Percentiles rank a stretch among this genome's conserved stretches.
Conservation (phyloP, 2,888 invertebrate species). For the Machimus rusticus region DNA sequence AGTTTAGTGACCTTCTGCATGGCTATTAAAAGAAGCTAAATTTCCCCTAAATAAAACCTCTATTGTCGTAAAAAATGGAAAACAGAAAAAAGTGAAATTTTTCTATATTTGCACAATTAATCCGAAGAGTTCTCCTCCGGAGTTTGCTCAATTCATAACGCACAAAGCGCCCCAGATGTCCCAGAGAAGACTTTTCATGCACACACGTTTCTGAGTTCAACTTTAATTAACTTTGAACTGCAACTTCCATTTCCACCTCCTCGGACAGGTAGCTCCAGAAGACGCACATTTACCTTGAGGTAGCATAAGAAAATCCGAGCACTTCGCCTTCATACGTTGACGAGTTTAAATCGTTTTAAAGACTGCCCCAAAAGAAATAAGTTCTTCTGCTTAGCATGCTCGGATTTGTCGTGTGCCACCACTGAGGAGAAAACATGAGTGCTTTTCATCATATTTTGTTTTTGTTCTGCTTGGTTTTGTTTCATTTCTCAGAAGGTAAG, state of each 20-base stretch:
- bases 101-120: constrained; percentile 31
- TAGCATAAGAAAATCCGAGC: neutral
- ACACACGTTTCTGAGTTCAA: neutral
- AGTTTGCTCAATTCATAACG: constrained; percentile 13
- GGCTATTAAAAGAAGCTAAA: neutral
- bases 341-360: neutral
- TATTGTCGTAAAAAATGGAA: neutral
- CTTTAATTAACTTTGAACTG: constrained; percentile 28
- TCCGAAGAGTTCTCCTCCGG: neutral
- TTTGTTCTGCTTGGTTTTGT: neutral
- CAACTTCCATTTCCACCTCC: constrained; percentile 11
- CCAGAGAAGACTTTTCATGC: neutral
- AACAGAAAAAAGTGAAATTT: constrained; percentile 35
- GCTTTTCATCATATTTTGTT: neutral
- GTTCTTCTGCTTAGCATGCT: neutral
- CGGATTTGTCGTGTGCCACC: neutral
- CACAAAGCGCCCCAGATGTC: neutral
- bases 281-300: constrained; percentile 1
- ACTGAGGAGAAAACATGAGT: neutral
- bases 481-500: constrained; percentile 36
- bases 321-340: constrained; percentile 14
- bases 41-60: neutral
- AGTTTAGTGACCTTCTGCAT: neutral
- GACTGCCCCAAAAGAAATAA: neutral
- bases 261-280: neutral